Evolutionary conservation across 2,888 invertebrate species (phyloP).

Genomic region (Coleophora flavipennella): DNA sequence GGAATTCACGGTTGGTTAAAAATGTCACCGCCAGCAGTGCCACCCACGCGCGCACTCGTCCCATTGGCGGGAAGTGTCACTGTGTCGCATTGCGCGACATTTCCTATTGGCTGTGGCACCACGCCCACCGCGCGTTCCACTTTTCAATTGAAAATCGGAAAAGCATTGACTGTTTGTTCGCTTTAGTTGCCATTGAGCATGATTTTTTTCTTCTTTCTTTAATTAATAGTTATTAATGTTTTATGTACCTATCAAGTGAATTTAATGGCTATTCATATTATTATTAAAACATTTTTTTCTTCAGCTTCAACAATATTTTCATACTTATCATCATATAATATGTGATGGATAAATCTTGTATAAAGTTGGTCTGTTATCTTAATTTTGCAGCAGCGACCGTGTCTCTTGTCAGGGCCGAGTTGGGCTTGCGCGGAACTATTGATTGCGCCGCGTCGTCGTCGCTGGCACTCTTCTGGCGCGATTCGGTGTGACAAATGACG

Average conservation of each 20-base stretch:
- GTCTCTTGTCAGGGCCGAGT: conserved; percentile 2
- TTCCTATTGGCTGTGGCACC: conserved; percentile 44
- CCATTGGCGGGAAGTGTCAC: conserved; percentile 65
- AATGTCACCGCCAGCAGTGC: conserved; percentile 42
- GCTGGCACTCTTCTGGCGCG: conserved; percentile 10
- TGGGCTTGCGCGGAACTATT: conserved; percentile 54
- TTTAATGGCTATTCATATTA: no score
- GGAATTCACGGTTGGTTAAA: conserved; percentile 39
- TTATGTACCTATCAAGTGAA: no score
- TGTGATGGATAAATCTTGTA: neutral
- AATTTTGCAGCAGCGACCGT: no score
- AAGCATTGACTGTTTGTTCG: no score
- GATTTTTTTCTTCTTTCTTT: no score
- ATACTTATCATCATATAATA: neutral
- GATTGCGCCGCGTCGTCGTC: conserved; percentile 47
- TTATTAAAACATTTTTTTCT: no score
- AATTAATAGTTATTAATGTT: no score
- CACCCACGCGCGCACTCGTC: conserved; percentile 29
- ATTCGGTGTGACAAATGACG: conserved; percentile 10
- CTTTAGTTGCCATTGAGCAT: no score
- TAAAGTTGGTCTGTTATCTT: neutral
- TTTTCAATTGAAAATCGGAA: conserved; percentile 23
- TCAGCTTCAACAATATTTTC: no score
- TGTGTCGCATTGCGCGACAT: conserved; percentile 60
- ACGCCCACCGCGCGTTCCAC: conserved; percentile 40